phyloP scores from a whole-genome alignment of 2,113 vertebrate species.

The Chloropsis cyanopogon region DNA sequence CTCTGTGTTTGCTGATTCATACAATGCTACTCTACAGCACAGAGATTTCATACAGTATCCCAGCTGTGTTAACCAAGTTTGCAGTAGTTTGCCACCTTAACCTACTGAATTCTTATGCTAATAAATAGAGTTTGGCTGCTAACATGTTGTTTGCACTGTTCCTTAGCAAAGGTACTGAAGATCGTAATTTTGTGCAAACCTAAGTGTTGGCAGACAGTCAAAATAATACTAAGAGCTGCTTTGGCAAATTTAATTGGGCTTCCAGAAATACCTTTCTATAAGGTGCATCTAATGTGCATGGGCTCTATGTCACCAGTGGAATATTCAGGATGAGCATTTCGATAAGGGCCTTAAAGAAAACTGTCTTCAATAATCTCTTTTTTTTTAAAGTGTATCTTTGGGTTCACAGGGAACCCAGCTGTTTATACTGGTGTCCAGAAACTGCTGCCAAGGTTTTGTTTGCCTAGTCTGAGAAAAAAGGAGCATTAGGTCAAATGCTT shows the following conservation, averaged over 20 bases:
- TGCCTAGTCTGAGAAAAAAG: not conserved
- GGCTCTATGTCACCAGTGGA: not conserved
- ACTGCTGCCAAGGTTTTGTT: not conserved
- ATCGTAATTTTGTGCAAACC: not conserved
- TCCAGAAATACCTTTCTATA: not conserved
- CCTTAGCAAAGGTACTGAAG: not conserved
- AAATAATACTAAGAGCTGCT: not conserved
- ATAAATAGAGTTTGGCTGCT: not conserved
- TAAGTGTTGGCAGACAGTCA: not conserved
- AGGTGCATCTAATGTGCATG: not conserved
- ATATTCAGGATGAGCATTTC: not conserved
- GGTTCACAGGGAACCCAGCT: not conserved
- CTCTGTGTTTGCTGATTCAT: not conserved
- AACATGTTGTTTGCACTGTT: not conserved
- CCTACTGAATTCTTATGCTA: not conserved
- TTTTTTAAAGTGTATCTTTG: not conserved
- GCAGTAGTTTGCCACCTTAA: not conserved
- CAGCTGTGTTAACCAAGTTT: not conserved
- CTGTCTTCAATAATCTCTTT: not conserved
- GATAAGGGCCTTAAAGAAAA: not conserved
- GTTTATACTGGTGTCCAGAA: not conserved
- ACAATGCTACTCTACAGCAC: not conserved
- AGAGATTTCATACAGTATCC: not conserved
- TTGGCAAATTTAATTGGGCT: not conserved
- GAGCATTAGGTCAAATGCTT: not conserved